phyloP scores from a whole-genome alignment of 92 coral and sea anemone genomes.

The Bergia puertoricense region DNA sequence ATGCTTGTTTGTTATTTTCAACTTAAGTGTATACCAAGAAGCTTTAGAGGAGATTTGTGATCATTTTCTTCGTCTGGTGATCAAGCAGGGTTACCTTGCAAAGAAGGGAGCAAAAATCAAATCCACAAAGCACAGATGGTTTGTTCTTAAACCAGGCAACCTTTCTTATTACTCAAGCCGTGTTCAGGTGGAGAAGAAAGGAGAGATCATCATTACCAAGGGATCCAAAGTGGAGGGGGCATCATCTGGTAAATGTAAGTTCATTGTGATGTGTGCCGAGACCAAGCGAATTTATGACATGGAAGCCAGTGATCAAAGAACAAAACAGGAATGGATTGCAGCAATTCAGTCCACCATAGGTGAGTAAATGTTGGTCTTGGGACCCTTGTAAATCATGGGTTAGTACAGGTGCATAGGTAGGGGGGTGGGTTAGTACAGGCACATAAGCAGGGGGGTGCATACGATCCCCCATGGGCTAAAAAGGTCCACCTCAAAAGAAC shows the following conservation, averaged over 20 bases:
- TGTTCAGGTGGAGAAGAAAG: slow-evolving; percentile 79
- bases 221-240: slow-evolving; percentile 74
- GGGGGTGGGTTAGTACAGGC: no score
- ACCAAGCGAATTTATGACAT: slow-evolving; percentile 74
- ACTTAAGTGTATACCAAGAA: slow-evolving; percentile 73
- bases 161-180: slow-evolving; percentile 78
- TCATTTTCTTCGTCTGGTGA: slow-evolving; percentile 70
- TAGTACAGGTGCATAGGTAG: no score
- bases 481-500: no score
- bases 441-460: no score
- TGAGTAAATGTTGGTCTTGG: slow-evolving; percentile 23
- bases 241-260: slow-evolving; percentile 73
- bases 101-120: slow-evolving; percentile 94
- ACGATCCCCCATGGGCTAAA: no score
- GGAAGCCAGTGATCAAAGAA: slow-evolving; percentile 85
- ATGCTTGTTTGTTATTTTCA: not conserved
- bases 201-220: slow-evolving; percentile 68
- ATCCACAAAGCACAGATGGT: slow-evolving; percentile 90
- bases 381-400: not conserved
- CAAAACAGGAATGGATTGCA: slow-evolving; percentile 92
- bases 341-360: slow-evolving; percentile 91
- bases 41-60: slow-evolving; percentile 89
- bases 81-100: slow-evolving; percentile 84
- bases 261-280: slow-evolving; percentile 75
- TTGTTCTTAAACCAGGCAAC: slow-evolving; percentile 80